These are phyloP conservation scores for Parapsyche elsis DNA, from an alignment of 1,140 invertebrate species.

Conservation along the genomic window DNA sequence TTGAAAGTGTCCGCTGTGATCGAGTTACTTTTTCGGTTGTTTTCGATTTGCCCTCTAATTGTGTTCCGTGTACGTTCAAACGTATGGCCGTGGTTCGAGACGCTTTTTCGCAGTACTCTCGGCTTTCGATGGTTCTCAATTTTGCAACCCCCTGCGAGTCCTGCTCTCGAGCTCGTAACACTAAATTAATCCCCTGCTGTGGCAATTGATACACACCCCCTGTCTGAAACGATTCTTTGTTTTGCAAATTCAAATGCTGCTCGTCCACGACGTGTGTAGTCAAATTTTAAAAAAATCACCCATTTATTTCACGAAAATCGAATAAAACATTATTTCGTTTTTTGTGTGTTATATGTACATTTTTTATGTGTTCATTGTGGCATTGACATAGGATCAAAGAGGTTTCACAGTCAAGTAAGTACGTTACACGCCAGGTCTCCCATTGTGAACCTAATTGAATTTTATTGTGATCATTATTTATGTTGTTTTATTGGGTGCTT, in stretches of 20 bases:
- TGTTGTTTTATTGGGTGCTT: constrained; percentile 36
- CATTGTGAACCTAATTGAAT: constrained; percentile 46
- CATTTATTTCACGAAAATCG: neutral
- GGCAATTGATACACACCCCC: constrained; percentile 21
- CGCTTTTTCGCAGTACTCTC: constrained; percentile 28
- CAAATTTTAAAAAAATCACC: constrained; percentile 16
- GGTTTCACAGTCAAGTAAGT: constrained; percentile 34
- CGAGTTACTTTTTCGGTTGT: neutral
- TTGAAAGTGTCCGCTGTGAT: too few species aligned
- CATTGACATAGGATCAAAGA: constrained; percentile 28
- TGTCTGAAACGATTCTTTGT: constrained; percentile 8
- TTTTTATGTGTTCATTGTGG: constrained; percentile 3
- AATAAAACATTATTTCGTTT: neutral
- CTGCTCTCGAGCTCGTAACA: constrained; percentile 2
- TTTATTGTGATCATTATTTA: constrained; percentile 52
- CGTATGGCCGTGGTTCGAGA: neutral
- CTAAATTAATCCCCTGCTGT: constrained; percentile 36
- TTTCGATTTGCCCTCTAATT: neutral
- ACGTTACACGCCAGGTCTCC: constrained; percentile 30
- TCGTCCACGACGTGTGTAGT: neutral
- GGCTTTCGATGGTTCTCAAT: neutral
- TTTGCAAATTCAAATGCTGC: neutral
- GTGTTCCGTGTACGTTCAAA: neutral
- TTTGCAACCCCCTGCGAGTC: neutral
- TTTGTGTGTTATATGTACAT: neutral